phyloP scores from a whole-genome alignment of 1,140 invertebrate genomes.

The Drosophila tropicalis region DNA sequence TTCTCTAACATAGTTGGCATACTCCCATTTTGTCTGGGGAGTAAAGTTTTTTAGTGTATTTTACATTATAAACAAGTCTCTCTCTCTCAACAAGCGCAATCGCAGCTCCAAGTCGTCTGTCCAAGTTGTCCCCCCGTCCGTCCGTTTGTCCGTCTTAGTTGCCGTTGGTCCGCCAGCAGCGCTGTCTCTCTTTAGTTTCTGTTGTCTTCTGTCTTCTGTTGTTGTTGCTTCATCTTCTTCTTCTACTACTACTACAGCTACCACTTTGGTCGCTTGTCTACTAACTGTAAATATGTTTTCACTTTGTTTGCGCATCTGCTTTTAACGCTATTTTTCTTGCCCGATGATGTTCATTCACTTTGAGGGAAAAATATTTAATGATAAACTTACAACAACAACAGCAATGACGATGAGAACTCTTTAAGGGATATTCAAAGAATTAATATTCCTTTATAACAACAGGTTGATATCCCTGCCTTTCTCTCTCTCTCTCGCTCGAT shows the following conservation, averaged over 20 bases:
- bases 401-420: constrained; percentile 19
- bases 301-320: constrained; percentile 76
- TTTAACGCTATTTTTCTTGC: constrained; percentile 43
- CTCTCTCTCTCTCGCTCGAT: constrained; percentile 17
- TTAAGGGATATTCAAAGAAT: constrained; percentile 50
- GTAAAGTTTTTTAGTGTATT: not conserved
- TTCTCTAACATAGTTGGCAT: not conserved
- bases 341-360: constrained; percentile 68
- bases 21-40: not conserved
- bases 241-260: constrained; percentile 31
- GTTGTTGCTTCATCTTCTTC: constrained; percentile 41
- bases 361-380: constrained; percentile 43
- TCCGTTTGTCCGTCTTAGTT: not conserved
- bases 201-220: constrained; percentile 27
- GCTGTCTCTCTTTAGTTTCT: constrained; percentile 4
- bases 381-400: constrained; percentile 46
- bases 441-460: constrained; percentile 26
- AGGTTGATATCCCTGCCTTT: constrained; percentile 28
- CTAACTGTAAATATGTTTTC: constrained; percentile 81
- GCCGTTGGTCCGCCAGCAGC: not conserved
- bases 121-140: too few relatives aligned
- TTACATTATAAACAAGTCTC: constrained; percentile 9
- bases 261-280: constrained; percentile 32
- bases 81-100: constrained; percentile 4
- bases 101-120: not conserved